Evolutionary conservation across 2,888 invertebrate genomes (phyloP).

Genomic region (Aleiodes leptofemur): DNA sequence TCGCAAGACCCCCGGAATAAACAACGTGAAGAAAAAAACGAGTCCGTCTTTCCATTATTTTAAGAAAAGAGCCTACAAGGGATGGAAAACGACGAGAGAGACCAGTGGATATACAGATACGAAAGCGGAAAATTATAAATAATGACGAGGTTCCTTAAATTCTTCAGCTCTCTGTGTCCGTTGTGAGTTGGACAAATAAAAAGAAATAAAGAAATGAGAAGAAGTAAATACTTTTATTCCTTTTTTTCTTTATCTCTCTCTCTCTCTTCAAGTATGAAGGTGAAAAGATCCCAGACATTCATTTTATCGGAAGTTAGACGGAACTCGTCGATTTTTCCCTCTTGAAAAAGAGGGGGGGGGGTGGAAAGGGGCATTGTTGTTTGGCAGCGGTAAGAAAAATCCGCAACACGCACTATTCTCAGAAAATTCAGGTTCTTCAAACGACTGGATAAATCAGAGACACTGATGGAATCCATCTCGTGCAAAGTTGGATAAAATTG

Average conservation of each 20-base stretch:
- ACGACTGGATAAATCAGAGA: slow-evolving; percentile 1
- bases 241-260: too few species aligned
- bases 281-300: background rate
- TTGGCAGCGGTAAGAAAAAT: slow-evolving; percentile 13
- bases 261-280: background rate
- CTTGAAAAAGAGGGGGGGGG: background rate
- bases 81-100: slow-evolving; percentile 34
- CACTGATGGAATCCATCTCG: slow-evolving; percentile 16
- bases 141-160: slow-evolving; percentile 65
- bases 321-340: slow-evolving; percentile 22
- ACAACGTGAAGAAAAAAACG: slow-evolving; percentile 38
- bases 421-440: slow-evolving; percentile 10
- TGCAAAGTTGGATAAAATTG: background rate
- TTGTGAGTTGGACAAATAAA: background rate
- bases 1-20: background rate
- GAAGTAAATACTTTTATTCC: too few species aligned
- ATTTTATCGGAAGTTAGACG: slow-evolving; percentile 21
- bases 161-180: slow-evolving; percentile 27
- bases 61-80: slow-evolving; percentile 60
- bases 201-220: too few species aligned
- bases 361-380: too few species aligned
- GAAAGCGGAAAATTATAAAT: slow-evolving; percentile 74
- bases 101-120: slow-evolving; percentile 45
- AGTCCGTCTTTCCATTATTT: slow-evolving; percentile 62
- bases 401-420: slow-evolving; percentile 12